Conservation (phyloP, 92 coral and sea anemone genomes). For the Siderastrea siderea region DNA sequence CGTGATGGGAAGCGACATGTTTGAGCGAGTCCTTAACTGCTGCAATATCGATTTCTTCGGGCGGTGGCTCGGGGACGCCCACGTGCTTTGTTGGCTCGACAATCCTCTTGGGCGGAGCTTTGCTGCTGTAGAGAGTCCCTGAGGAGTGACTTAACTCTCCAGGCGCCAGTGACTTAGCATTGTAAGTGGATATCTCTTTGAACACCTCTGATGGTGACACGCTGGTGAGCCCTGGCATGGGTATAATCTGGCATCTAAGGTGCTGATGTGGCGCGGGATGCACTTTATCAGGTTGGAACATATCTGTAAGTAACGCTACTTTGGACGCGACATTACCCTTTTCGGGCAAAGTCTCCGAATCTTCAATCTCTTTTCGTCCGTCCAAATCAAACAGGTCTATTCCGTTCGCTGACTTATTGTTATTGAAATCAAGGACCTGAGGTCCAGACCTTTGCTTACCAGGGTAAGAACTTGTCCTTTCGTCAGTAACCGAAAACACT, state of each 20-base stretch:
- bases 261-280: conserved; percentile 72
- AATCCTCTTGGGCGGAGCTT: conserved; percentile 86
- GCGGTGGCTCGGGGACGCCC: not conserved
- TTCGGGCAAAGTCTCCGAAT: conserved; percentile 66
- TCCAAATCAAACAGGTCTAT: conserved; percentile 31
- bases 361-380: conserved; percentile 31
- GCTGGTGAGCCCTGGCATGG: conserved; percentile 91
- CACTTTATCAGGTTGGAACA: conserved; percentile 76
- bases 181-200: conserved; percentile 90
- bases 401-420: conserved; percentile 19
- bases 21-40: conserved; percentile 26
- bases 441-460: conserved; percentile 22
- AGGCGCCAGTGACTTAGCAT: conserved; percentile 94
- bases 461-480: not conserved
- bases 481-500: conserved; percentile 38
- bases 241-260: conserved; percentile 83
- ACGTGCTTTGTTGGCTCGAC: conserved; percentile 61
- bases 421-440: conserved; percentile 32
- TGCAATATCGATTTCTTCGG: conserved; percentile 8
- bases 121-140: conserved; percentile 85
- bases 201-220: conserved; percentile 87
- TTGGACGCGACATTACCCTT: conserved; percentile 94
- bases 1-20: conserved; percentile 12
- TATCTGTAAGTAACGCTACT: conserved; percentile 86
- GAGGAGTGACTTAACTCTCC: conserved; percentile 90